Evolutionary conservation across 2,113 vertebrate species (phyloP).

Genomic region (Psittacara wagleri): DNA sequence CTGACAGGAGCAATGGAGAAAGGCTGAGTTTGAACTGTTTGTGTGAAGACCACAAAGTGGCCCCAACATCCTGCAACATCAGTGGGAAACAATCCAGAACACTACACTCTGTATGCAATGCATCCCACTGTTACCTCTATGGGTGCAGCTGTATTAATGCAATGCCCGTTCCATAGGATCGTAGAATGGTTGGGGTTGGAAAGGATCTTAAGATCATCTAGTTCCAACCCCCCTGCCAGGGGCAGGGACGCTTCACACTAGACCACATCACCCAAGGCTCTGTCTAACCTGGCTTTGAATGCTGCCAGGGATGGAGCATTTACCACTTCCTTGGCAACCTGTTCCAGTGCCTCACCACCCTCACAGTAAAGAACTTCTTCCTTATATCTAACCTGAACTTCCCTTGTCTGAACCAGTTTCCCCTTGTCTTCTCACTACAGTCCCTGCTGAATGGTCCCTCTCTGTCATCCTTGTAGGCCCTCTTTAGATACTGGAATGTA

Average conservation of each 20-base stretch:
- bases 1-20: not conserved
- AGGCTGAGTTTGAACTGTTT: not conserved
- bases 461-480: not conserved
- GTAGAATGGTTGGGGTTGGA: not conserved
- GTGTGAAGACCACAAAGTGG: not conserved
- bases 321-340: not conserved
- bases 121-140: fast-evolving
- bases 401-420: not conserved
- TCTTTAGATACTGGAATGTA: not conserved
- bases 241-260: not conserved
- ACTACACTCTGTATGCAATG: fast-evolving
- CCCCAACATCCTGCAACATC: not conserved
- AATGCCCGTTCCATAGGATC: not conserved
- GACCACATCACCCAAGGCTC: not conserved
- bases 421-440: not conserved
- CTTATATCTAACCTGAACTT: not conserved
- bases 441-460: not conserved
- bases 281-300: not conserved
- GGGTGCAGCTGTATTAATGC: not conserved
- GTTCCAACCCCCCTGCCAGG: too few relatives aligned
- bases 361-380: not conserved
- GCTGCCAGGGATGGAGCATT: not conserved
- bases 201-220: not conserved
- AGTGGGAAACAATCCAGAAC: not conserved
- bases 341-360: not conserved